Conservation (phyloP, 2,113 vertebrate genomes). For the Colaptes auratus region DNA sequence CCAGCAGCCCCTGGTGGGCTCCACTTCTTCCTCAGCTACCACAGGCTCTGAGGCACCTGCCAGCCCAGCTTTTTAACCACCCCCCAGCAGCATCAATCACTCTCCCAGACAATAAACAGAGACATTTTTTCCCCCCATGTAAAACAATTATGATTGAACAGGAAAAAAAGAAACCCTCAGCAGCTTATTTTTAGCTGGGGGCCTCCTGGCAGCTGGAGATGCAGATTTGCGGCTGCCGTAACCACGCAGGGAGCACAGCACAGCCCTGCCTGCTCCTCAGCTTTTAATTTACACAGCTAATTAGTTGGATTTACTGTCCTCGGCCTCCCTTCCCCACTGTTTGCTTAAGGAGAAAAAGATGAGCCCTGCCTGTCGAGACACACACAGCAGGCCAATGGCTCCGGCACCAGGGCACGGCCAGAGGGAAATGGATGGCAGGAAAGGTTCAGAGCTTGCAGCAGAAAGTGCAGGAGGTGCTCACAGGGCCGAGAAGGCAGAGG, state of each 20-base stretch:
- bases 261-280: background rate
- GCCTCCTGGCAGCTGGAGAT: background rate
- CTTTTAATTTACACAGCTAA: slow-evolving; percentile 53
- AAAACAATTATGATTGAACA: slow-evolving; percentile 26
- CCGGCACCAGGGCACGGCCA: background rate
- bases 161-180: background rate
- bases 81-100: background rate
- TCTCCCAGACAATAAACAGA: background rate
- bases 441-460: background rate
- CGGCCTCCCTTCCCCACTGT: slow-evolving; percentile 1
- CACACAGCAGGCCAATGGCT: background rate
- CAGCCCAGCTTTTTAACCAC: background rate
- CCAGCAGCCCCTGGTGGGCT: background rate
- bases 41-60: background rate
- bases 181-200: background rate
- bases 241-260: background rate
- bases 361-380: background rate
- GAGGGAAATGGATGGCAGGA: background rate
- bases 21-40: background rate
- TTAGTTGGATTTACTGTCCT: slow-evolving; percentile 53
- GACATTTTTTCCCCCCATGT: background rate
- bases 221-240: slow-evolving; percentile 45
- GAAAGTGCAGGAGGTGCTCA: accelerated
- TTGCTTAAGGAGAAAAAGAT: slow-evolving; percentile 24
- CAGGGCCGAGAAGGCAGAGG: accelerated